Percentiles rank a stretch among this genome's conserved stretches.
phyloP scores from a whole-genome alignment of 2,113 vertebrate species.

The Nothocercus julius region DNA sequence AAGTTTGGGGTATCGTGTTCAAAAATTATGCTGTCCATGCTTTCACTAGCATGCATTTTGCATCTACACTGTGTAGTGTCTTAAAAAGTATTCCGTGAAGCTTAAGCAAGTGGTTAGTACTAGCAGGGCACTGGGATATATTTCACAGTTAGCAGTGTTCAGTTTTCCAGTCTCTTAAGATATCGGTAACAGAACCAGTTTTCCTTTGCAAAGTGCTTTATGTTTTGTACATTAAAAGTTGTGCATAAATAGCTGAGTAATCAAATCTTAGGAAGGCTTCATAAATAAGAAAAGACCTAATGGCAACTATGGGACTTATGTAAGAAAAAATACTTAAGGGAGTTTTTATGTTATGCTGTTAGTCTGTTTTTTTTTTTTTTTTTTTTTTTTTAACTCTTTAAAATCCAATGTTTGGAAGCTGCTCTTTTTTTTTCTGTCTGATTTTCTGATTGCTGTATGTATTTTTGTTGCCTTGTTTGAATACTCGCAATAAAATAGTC shows the following conservation, averaged over 20 bases:
- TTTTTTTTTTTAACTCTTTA: not conserved
- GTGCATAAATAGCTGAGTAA: not conserved
- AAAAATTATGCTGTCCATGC: not conserved
- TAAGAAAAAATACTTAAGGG: not conserved
- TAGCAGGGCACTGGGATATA: not conserved
- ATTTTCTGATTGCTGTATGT: not conserved
- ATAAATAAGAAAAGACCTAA: not conserved
- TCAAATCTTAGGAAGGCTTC: not conserved
- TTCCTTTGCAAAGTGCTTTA: not conserved
- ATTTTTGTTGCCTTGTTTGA: not conserved
- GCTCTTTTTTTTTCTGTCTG: not conserved
- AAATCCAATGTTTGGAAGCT: not conserved
- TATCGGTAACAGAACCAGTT: not conserved
- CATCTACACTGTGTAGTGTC: not conserved
- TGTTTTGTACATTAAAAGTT: not conserved
- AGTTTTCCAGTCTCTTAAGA: not conserved
- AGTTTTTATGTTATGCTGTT: not conserved
- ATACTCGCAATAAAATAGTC: not conserved
- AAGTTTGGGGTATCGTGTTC: not conserved
- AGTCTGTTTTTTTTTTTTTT: not conserved
- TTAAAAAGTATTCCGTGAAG: not conserved
- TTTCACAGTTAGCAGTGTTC: not conserved
- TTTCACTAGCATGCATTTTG: not conserved
- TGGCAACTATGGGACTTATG: accelerated
- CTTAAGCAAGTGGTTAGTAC: not conserved